These are phyloP conservation scores for Lepilemur ruficaudatus DNA, from an alignment of 2,797 vertebrate species.

Conservation along the genomic window DNA sequence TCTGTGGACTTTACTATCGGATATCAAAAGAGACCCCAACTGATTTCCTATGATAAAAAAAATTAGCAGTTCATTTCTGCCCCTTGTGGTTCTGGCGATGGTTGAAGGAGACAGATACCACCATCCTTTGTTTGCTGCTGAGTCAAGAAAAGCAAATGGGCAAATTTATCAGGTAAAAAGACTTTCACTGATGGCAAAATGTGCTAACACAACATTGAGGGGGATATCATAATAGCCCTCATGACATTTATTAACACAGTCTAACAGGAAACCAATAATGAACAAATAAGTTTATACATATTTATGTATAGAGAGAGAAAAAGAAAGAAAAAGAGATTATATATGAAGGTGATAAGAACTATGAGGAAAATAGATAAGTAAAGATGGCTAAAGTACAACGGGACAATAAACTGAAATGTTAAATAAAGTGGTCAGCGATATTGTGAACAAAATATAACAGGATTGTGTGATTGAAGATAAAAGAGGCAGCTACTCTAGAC, in stretches of 20 bases:
- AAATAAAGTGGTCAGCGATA: not conserved
- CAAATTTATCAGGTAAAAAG: not conserved
- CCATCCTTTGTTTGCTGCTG: not conserved
- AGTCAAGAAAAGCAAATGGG: not conserved
- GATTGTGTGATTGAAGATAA: not conserved
- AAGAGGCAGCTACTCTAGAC: not conserved
- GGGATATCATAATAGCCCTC: not conserved
- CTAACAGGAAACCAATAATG: not conserved
- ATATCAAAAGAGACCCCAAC: not conserved
- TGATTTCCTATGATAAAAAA: not conserved
- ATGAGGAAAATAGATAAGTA: not conserved
- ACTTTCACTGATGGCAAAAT: not conserved
- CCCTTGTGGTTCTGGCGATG: not conserved
- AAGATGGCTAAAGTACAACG: not conserved
- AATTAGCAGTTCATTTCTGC: not conserved
- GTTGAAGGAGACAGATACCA: not conserved
- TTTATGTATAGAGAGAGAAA: too few relatives aligned
- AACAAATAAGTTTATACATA: not conserved
- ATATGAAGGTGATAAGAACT: not conserved
- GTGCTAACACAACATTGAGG: not conserved
- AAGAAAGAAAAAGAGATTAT: too few relatives aligned
- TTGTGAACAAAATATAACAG: not conserved
- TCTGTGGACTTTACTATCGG: not conserved
- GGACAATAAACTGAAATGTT: not conserved
- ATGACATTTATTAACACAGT: not conserved